Evolutionary conservation across 2,888 invertebrate genomes (phyloP), one percentile per base, ranked within the genome.

Genomic region (Netelia melanura): DNA sequence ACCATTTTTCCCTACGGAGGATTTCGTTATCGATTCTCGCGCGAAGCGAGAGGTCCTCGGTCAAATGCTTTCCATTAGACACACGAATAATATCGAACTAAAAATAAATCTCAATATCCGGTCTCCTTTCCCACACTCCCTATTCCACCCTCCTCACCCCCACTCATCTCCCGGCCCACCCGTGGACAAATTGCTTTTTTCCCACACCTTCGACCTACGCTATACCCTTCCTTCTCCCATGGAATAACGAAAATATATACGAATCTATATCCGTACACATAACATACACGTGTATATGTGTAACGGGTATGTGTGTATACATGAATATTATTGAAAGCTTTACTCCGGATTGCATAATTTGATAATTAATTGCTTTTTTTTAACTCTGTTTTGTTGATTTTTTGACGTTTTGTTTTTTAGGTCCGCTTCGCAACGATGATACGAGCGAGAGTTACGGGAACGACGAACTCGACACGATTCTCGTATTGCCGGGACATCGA

Each of bases 401-500:
- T 70, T 67, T 56, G 3, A 30, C 30, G 5, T 5, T 23, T 62
- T 61, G 65, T 56, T 84, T 17, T 83, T 75, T 52, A 92, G 92
- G 90, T 74, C 75, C 76, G 44, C 52, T 21, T 23, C 90, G 85
- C 6, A 87, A 89, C 1, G 72, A 54, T 0, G 88, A 89, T 61
- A 87, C 86, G 23, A 74, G 54, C 8, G 89, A 89, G 3, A 74
- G 76, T 30, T 83, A 83, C 3, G 81, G 87, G 23, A 86, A 83
- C 62, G 86, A 76, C 0, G 86, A 87, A 56, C 77, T 86, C 61
- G 89, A 89, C 44, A 89, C 89, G 0, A 85, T 92, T 56, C 70
- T 92, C 78, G 81, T 91, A 3, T 43, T 90, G 70, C 90, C 92
- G 17, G 72, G 83, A n/a, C 70, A 78, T 3, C 21, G 79, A 75